Conservation (phyloP, 2,113 vertebrate genomes). For the Asarcornis scutulata region DNA sequence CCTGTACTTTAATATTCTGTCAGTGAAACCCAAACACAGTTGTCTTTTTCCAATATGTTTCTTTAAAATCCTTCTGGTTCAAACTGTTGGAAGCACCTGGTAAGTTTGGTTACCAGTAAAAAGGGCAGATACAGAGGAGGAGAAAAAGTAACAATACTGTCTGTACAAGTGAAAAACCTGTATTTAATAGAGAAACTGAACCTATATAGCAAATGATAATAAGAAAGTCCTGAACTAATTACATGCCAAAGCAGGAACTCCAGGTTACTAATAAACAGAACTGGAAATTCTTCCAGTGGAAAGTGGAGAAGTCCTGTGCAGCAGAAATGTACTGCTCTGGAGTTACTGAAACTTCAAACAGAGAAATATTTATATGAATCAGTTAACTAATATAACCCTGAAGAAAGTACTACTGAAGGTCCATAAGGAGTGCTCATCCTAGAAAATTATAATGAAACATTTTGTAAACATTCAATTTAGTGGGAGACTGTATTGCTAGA, state of each 20-base stretch:
- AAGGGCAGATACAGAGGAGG: not conserved
- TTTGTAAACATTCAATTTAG: not conserved
- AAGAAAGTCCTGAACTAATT: not conserved
- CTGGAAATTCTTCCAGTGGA: not conserved
- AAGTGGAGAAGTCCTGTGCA: not conserved
- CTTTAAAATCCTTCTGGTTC: not conserved
- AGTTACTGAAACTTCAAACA: not conserved
- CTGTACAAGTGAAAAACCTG: not conserved
- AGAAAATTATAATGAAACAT: not conserved
- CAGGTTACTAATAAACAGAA: not conserved
- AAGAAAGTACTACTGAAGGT: not conserved
- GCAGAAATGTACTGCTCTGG: not conserved
- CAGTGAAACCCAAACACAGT: not conserved
- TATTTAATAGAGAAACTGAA: not conserved
- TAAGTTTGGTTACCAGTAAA: not conserved
- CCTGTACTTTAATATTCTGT: not conserved
- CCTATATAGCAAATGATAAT: not conserved
- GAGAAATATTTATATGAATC: not conserved
- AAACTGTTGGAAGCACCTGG: not conserved
- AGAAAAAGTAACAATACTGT: not conserved
- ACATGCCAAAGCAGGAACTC: not conserved
- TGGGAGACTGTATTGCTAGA: not conserved
- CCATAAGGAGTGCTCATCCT: not conserved
- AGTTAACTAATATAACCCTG: not conserved
- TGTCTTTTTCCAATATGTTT: not conserved